Base-by-base conservation (phyloP, 2,888 invertebrate genomes). In the Saturnia japonica region DNA sequence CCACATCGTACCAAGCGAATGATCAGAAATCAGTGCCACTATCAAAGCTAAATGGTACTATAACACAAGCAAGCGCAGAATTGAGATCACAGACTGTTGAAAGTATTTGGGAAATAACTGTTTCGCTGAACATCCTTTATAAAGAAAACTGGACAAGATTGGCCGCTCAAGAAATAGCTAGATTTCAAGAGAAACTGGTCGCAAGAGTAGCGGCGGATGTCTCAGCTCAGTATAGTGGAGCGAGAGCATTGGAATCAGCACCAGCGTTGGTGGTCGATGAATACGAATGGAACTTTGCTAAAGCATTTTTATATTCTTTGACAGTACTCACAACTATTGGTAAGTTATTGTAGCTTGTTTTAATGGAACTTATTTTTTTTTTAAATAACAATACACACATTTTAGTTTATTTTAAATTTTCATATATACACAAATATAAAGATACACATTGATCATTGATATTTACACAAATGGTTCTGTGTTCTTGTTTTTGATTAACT, bases 301-400 rank as follows among this genome's bases (percentile, higher is more conserved):
- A 97, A 87, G 98, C 99, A 34, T 99, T 99, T 89, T 95, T 99
- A 69, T 99, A 99, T 91, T 98, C 98, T 11, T 95, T 99, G 80
- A 99, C 99, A 54, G 98, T 99, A 72, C 95, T 99, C 74, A 99
- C 98, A 40, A 99, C 97, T 74, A 97, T 97, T 83, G 97, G 97
- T 97, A 93, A 96, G 77, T 67, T 9, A 45, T 19, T 45, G 11
- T 54, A 12, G 11, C 2, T 12, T 22, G 9, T 7, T 54, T 11
- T 22, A 7, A 54, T 54, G n/a, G n/a, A 8, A 22, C 19, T 51
- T 16, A 51, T n/a, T 8, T 7, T 51, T 51, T 51, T n/a, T n/a
- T 51, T 19, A 12, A 51, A 19, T n/a, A 7, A 16, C 9, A 7
- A 7, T 7, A 7, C 42, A 42, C 4, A 42, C 9, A 42, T 9